Conservation (phyloP, 2,113 vertebrate genomes). For the Macaca nemestrina region DNA sequence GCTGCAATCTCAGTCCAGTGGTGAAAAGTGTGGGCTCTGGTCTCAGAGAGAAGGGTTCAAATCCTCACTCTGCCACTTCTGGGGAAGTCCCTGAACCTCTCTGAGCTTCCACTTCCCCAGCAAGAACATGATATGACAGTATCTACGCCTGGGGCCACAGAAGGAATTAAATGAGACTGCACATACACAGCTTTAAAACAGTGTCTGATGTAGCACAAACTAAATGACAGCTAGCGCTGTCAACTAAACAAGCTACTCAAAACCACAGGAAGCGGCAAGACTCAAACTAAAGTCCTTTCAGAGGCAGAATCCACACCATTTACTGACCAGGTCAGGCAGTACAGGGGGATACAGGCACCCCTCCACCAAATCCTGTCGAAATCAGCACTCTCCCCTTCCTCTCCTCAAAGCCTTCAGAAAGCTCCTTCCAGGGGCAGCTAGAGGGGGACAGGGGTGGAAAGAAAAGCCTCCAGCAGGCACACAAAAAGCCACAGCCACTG, state of each 20-base stretch:
- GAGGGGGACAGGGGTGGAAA: neutral
- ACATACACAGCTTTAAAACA: neutral
- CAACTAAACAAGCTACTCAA: neutral
- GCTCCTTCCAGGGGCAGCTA: neutral
- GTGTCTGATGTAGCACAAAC: rapidly evolving
- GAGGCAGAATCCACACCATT: neutral
- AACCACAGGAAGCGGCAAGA: neutral
- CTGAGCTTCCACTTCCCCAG: neutral
- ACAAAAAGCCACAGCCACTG: neutral
- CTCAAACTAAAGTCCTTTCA: neutral
- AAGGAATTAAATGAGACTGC: neutral
- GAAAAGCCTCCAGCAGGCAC: neutral
- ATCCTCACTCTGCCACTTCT: neutral
- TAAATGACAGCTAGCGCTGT: too few relatives aligned
- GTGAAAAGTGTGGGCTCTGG: neutral
- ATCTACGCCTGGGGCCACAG: rapidly evolving
- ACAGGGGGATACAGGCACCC: neutral
- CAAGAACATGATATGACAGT: neutral
- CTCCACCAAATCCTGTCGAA: neutral
- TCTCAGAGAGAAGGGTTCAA: neutral
- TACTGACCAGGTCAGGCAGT: rapidly evolving
- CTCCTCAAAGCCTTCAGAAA: neutral
- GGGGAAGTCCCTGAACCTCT: neutral
- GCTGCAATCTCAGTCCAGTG: neutral
- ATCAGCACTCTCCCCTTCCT: neutral